Conservation (phyloP, 2,797 vertebrate genomes). For the Epinephelus awoara region DNA sequence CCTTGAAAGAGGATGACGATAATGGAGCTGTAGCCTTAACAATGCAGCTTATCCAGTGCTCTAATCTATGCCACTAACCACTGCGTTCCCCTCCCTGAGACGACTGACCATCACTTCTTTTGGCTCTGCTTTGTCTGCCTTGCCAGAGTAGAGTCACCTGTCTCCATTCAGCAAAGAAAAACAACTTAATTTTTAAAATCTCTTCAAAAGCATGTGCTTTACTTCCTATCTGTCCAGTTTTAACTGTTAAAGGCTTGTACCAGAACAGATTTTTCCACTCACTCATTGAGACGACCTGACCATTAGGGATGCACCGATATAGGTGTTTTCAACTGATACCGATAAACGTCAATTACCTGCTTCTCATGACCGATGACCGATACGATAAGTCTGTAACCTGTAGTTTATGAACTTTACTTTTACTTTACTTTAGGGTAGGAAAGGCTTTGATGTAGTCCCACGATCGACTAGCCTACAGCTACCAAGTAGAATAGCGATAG, state of each 20-base stretch:
- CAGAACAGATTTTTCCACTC: not conserved
- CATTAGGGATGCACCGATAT: too few species aligned
- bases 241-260: not conserved
- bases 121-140: not conserved
- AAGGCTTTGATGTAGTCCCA: too few species aligned
- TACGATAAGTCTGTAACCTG: too few species aligned
- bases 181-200: not conserved
- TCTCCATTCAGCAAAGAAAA: not conserved
- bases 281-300: not conserved
- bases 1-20: conserved; percentile 13
- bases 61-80: not conserved
- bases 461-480: too few species aligned
- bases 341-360: too few species aligned
- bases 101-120: not conserved
- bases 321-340: too few species aligned
- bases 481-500: too few species aligned
- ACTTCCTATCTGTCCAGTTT: not conserved
- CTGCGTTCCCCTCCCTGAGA: not conserved
- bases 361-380: too few species aligned
- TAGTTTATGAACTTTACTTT: too few species aligned
- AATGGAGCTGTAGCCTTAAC: conserved; percentile 8
- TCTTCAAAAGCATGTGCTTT: not conserved
- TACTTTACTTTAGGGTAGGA: too few species aligned
- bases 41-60: not conserved
- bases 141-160: not conserved